phyloP scores from a whole-genome alignment of 1,140 invertebrate species.

The Archivesica marissinica region DNA sequence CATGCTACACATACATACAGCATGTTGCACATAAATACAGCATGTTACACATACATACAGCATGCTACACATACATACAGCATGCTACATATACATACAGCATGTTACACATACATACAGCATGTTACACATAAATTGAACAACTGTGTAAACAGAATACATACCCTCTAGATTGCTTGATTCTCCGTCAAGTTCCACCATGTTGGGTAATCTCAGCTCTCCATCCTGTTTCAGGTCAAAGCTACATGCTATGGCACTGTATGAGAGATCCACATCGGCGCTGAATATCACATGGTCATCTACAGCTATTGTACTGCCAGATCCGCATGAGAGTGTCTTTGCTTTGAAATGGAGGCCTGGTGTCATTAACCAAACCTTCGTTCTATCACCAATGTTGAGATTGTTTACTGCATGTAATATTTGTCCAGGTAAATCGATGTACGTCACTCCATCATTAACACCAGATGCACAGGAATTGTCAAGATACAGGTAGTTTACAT shows the following conservation, averaged over 20 bases:
- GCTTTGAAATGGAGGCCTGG: conserved; percentile 66
- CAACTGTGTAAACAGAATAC: not conserved
- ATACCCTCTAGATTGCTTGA: conserved; percentile 74
- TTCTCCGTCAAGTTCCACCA: conserved; percentile 72
- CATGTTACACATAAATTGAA: no score
- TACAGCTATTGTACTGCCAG: conserved; percentile 64
- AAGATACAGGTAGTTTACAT: conserved; percentile 59
- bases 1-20: no score
- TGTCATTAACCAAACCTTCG: conserved; percentile 62
- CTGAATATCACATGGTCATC: conserved; percentile 71
- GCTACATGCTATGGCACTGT: conserved; percentile 72
- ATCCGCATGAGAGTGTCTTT: conserved; percentile 67
- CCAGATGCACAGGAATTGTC: conserved; percentile 68
- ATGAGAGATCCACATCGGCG: conserved; percentile 67
- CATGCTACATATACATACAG: no score
- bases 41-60: no score
- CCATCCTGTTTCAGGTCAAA: conserved; percentile 69
- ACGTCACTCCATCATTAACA: conserved; percentile 49
- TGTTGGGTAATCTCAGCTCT: conserved; percentile 72
- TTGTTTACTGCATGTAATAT: conserved; percentile 47
- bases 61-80: no score
- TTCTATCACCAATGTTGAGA: conserved; percentile 56
- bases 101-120: no score
- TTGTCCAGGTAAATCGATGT: conserved; percentile 52
- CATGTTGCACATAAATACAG: no score